Percentiles rank a stretch among this genome's conserved stretches.
phyloP scores from a whole-genome alignment of 2,113 vertebrate species.

The Castor canadensis region DNA sequence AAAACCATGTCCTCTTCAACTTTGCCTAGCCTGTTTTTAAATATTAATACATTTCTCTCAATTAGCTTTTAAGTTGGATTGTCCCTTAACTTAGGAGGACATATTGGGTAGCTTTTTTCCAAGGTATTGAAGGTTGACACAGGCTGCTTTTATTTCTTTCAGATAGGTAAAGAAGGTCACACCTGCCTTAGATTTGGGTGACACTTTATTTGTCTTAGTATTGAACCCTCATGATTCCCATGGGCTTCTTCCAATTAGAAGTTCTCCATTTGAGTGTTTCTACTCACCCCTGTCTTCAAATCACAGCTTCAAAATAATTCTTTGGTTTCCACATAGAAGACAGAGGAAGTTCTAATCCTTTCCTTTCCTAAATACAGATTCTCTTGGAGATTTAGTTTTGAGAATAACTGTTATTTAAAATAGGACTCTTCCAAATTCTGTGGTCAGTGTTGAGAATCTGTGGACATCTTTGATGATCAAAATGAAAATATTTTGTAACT shows the following conservation, averaged over 20 bases:
- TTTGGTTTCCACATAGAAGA: background rate
- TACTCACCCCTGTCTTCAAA: background rate
- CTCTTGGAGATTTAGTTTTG: background rate
- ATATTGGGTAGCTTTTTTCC: background rate
- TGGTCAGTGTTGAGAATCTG: background rate
- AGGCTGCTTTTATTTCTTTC: background rate
- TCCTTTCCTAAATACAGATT: background rate
- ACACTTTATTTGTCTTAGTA: background rate
- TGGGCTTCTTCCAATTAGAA: background rate
- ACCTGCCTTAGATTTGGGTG: background rate
- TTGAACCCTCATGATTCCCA: background rate
- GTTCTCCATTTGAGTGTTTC: background rate
- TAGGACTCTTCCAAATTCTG: background rate
- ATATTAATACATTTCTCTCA: constrained; percentile 5
- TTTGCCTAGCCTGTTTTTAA: background rate
- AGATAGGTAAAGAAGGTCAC: background rate
- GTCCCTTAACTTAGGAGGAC: background rate
- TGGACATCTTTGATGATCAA: background rate
- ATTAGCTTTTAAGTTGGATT: background rate
- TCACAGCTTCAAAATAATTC: background rate
- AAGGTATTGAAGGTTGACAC: background rate
- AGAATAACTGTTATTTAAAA: background rate
- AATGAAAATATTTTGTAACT: background rate
- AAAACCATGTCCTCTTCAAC: background rate
- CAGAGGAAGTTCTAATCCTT: background rate